Conservation (phyloP, 1,140 invertebrate species). For the Bicyclus anynana region DNA sequence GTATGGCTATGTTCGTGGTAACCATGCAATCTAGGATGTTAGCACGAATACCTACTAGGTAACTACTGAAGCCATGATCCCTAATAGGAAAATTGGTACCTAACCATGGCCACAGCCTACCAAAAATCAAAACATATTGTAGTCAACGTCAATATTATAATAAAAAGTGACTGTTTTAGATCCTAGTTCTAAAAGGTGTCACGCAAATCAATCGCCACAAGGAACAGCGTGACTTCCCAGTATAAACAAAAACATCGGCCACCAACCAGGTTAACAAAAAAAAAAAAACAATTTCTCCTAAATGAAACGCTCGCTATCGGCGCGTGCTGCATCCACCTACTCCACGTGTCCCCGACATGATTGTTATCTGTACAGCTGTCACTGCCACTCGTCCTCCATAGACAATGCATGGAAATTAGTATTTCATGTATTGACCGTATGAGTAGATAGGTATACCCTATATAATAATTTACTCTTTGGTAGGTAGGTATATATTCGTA, state of each 20-base stretch:
- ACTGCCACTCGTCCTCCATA: constrained; percentile 22
- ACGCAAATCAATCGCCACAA: not conserved
- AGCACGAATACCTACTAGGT: too few relatives aligned
- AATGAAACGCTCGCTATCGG: constrained; percentile 16
- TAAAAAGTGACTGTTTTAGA: not conserved
- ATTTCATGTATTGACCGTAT: not conserved
- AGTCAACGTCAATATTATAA: too few relatives aligned
- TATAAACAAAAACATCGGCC: not conserved
- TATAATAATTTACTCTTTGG: too few relatives aligned
- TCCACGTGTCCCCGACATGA: constrained; percentile 35
- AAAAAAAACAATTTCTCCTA: constrained; percentile 5
- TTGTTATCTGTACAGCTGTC: constrained; percentile 37
- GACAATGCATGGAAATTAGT: constrained; percentile 25
- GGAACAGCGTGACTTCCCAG: not conserved
- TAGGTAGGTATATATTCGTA: too few relatives aligned
- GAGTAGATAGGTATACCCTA: too few relatives aligned
- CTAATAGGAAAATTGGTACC: too few relatives aligned
- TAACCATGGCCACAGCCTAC: too few relatives aligned
- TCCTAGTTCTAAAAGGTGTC: not conserved
- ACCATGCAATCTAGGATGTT: too few relatives aligned
- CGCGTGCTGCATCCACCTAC: constrained; percentile 29
- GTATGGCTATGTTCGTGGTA: too few relatives aligned
- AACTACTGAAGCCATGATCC: too few relatives aligned
- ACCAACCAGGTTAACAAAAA: constrained; percentile 6
- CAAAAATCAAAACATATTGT: too few relatives aligned